These are phyloP conservation scores for Drosophila meridiana DNA, from an alignment of 2,888 invertebrate genomes.

Conservation along the genomic window DNA sequence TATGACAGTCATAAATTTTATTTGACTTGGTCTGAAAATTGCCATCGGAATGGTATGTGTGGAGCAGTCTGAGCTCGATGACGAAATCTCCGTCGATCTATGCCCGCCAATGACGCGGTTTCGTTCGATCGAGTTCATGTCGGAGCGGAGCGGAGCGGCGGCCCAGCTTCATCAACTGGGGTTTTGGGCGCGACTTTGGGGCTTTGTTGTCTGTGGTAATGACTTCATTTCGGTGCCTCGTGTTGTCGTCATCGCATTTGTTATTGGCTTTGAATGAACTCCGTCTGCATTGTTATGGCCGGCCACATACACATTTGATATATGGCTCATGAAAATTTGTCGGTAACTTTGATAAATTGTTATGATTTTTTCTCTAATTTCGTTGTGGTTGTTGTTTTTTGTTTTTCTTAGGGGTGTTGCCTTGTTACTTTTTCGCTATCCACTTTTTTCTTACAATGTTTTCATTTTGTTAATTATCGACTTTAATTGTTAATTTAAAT, in stretches of 20 bases:
- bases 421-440: neutral
- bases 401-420: slow-evolving; percentile 20
- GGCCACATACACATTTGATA: slow-evolving; percentile 46
- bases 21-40: slow-evolving; percentile 40
- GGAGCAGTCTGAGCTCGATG: slow-evolving; percentile 30
- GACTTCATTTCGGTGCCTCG: slow-evolving; percentile 60
- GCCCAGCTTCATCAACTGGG: slow-evolving; percentile 8
- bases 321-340: slow-evolving; percentile 49
- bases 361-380: slow-evolving; percentile 26
- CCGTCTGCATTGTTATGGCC: slow-evolving; percentile 34
- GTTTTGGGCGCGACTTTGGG: slow-evolving; percentile 10
- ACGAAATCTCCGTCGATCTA: slow-evolving; percentile 57
- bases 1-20: slow-evolving; percentile 49
- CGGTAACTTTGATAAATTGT: slow-evolving; percentile 62
- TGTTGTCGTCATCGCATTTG: slow-evolving; percentile 36
- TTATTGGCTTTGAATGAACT: slow-evolving; percentile 25
- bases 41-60: neutral
- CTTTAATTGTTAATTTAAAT: slow-evolving; percentile 73
- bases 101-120: slow-evolving; percentile 47
- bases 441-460: slow-evolving; percentile 39
- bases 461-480: slow-evolving; percentile 72
- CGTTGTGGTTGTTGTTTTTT: slow-evolving; percentile 5
- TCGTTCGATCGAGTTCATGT: slow-evolving; percentile 22
- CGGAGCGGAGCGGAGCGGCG: neutral
- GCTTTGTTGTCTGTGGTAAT: slow-evolving; percentile 67